Evolutionary conservation across 2,113 vertebrate species (phyloP).

Genomic region (Saccopteryx bilineata): DNA sequence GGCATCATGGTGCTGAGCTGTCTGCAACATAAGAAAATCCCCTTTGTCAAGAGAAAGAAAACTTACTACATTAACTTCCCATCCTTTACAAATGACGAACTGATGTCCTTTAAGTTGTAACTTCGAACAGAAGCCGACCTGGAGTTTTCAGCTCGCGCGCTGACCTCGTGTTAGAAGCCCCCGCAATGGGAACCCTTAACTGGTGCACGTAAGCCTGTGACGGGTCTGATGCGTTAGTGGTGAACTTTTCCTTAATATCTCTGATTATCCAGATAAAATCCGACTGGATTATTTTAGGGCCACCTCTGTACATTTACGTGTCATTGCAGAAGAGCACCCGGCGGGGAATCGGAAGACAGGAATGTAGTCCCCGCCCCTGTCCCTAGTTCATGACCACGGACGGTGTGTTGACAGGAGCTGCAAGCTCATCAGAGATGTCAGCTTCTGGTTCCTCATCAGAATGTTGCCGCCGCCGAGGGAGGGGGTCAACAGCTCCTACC

Average conservation of each 20-base stretch:
- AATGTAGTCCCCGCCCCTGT: neutral
- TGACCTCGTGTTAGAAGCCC: neutral
- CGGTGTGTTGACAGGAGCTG: neutral
- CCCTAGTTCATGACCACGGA: neutral
- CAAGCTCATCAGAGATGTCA: neutral
- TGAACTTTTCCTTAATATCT: neutral
- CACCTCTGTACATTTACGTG: neutral
- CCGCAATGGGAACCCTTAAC: neutral
- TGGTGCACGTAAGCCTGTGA: neutral
- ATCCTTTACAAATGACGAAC: constrained; percentile 1
- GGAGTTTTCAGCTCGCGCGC: neutral
- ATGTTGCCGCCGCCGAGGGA: neutral
- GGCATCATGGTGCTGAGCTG: neutral
- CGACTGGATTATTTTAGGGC: neutral
- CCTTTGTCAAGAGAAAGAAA: constrained; percentile 10
- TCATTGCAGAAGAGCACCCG: neutral
- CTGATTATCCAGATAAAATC: constrained; percentile 1
- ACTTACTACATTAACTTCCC: neutral
- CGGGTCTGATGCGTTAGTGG: neutral
- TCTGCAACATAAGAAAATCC: neutral
- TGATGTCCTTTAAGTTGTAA: constrained; percentile 36
- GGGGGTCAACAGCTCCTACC: neutral
- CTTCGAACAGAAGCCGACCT: constrained; percentile 18
- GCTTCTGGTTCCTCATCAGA: neutral
- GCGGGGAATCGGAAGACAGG: neutral